Evolutionary conservation across 2,888 invertebrate genomes (phyloP), one percentile per base, ranked within the genome.

Genomic region (Dermolepida albohirtum): DNA sequence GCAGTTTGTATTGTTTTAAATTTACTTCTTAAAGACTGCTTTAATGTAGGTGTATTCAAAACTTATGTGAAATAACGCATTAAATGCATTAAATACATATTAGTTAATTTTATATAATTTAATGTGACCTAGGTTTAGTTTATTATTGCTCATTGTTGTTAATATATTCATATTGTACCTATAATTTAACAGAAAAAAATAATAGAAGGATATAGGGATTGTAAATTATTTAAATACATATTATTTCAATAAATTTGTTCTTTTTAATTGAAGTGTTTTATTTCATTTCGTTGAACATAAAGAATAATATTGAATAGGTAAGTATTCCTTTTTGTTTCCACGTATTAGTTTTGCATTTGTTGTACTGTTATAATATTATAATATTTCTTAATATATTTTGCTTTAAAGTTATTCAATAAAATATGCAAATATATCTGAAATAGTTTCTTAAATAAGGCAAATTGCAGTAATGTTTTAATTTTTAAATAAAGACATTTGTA

Each of bases 21-120:
- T 27, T 59, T 47, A 14, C 12, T 59, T 47, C 27, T 12, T 66
- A 54, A 66, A 66, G 66, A 66, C 66, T 66, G 66, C 49, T 52
- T 40, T 39, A 39, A 55, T 44, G 22, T 65, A 52, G 43, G 1
- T 29, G 14, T 66, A 57, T 11, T 39, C 27, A 11, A 40, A 16
- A 12, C 34, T 52, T 55, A 39, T 17, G 11, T 41, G 14, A 55
- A 47, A 7, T 16, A 40, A 68, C 70, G 75, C 75, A 75, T 75
- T 64, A 73, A 74, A 76, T 76, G 76, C 76, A 74, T 75, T 75
- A 72, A 75, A 72, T 67, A 64, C 34, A 41, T 69, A 67, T 68
- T 71, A 68, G 63, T 69, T 66, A 62, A 68, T 64, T 63, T 67
- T 64, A 64, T 44, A 27, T 59, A 27, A 29, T 59, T 59, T 44